Base-by-base conservation (phyloP, 1,140 invertebrate species). In the Brevipalpus yothersi region DNA sequence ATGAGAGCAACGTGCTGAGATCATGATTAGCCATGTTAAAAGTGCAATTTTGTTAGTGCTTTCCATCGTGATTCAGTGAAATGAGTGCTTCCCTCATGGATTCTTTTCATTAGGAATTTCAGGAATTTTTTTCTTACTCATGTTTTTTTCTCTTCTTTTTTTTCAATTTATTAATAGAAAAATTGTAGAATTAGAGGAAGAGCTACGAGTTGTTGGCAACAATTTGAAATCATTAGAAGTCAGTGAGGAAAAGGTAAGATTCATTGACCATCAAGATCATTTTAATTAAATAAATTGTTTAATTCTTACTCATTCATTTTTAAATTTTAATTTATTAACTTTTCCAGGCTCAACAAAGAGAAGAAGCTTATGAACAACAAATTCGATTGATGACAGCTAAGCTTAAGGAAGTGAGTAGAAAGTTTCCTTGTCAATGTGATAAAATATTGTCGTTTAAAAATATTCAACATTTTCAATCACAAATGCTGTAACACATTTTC, bases 191-290 rank as follows among this genome's bases (percentile, higher is more conserved):
- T 82, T 98, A 77, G 93, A 97, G 74, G 93, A 98, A 73, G 92
- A 98, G 76, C 80, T 98, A 68, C 84, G 91, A 70, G 89, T 98
- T 68, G 92, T 98, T 73, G 93, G 93, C 72, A 97, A 97, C 82
- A 98, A 97, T 81, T 79, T 97, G 77, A 99, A 98, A 76, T 96
- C 93, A 69, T 85, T 98, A 69, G 92, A 97, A 79, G 93, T 97
- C 68, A 92, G 90, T 67, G 93, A 97, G 76, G 92, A 98, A 76
- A 97, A 99, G 88, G 94, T 97, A 81, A 76, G 75, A 43, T n/a
- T 49, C 13, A 41, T 5, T 7, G 4, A 58, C 8, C 15, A 56
- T 43, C 12, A n/a, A 40, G 4, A 19, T 21, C 15, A 53, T 19
- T 53, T 43, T 47, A 17, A 15, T 17, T 17, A 45, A 45, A 13